Evolutionary conservation across 2,888 invertebrate species (phyloP).

Genomic region (Exocentrus adspersus): DNA sequence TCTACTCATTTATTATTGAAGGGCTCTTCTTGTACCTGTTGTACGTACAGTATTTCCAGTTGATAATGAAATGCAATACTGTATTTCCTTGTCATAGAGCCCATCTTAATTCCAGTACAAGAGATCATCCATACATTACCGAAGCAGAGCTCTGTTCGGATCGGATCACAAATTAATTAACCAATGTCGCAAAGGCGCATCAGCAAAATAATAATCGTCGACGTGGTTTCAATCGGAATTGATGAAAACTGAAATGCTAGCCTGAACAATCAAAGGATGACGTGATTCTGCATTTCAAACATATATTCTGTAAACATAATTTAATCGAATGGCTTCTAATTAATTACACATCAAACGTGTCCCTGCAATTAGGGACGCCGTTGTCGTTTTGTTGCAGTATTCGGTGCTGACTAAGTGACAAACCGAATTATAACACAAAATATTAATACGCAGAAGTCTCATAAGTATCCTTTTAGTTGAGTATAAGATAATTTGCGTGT

Average conservation of each 20-base stretch:
- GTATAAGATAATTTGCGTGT: too few species aligned
- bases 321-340: constrained; percentile 23
- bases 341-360: constrained; percentile 15
- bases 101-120: background rate
- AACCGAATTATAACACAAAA: too few species aligned
- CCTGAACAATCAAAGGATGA: constrained; percentile 25
- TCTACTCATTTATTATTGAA: too few species aligned
- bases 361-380: constrained; percentile 14
- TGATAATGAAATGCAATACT: too few species aligned
- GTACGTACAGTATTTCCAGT: too few species aligned
- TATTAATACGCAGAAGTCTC: too few species aligned
- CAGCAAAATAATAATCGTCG: constrained; percentile 25
- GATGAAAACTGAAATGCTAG: constrained; percentile 17
- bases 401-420: too few species aligned
- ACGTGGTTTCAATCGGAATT: constrained; percentile 11
- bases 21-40: too few species aligned
- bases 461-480: too few species aligned
- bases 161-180: constrained; percentile 18
- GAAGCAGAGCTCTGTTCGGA: background rate
- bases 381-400: background rate
- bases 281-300: constrained; percentile 21
- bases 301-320: constrained; percentile 16
- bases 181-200: constrained; percentile 18
- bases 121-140: constrained; percentile 2
- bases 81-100: background rate